Evolutionary conservation across 2,797 vertebrate species (phyloP), one percentile per base, ranked within the genome.

Genomic region (Siniperca scherzeri): DNA sequence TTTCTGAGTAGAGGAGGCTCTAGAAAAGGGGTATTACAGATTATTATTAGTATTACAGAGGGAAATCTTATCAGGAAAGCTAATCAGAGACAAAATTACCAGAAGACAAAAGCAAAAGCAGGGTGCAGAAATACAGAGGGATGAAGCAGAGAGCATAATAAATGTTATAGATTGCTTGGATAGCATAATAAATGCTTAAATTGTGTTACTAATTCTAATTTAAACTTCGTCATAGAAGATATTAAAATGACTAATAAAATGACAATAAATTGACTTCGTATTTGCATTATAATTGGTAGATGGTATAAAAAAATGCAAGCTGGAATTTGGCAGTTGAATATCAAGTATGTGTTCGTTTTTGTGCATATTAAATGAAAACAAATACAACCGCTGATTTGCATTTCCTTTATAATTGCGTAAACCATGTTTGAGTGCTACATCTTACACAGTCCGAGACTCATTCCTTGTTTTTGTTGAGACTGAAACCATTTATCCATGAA

Each of bases 401-500:
- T 56, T 73, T 62, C 65, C 7, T 48, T 27, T 25, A 38, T 25
- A 62, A 30, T 59, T 72, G 2, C 52, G 68, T 44, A 16, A 74
- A 68, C 5, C 16, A 72, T 27, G 33, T 56, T 9, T 62, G 3
- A 65, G n/a, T 65, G 44, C 55, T 64, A 57, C 27, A 42, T 55
- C 65, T 76, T n/a, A 11, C 33, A 53, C 42, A 65, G n/a, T 71
- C 3, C 22, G 56, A 70, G 61, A 55, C 38, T 38, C 5, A 12
- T 55, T 61, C 10, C 16, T 25, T 14, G 21, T 44, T 17, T 65
- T 38, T 40, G 19, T 60, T 30, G 5, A 17, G 21, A 72, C 3
- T 30, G n/a, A 85, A 64, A 71, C 1, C 19, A 30, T 70, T 67
- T 50, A 56, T 81, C 53, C 36, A 19, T 48, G 14, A 78, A 61